Conservation (phyloP, 2,113 vertebrate species). For the Sinosuthora webbiana region DNA sequence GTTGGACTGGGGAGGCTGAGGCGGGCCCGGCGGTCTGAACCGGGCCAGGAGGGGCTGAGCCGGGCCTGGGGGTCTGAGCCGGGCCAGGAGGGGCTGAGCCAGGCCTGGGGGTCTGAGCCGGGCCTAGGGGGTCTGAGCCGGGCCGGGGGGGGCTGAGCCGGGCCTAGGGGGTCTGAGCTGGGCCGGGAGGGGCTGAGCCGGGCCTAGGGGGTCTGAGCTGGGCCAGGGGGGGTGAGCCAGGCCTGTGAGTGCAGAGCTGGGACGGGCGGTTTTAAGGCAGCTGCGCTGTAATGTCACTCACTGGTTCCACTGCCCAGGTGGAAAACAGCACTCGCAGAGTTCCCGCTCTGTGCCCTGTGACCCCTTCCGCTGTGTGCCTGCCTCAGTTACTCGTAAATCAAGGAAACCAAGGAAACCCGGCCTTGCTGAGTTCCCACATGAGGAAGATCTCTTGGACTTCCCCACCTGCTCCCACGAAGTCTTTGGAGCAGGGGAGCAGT, state of each 20-base stretch:
- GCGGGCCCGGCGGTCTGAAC: too few relatives aligned
- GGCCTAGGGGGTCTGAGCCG: too few relatives aligned
- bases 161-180: too few relatives aligned
- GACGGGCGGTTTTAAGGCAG: neutral
- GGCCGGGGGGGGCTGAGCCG: too few relatives aligned
- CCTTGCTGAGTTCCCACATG: neutral
- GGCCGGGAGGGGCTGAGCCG: too few relatives aligned
- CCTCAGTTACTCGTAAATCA: fast-evolving
- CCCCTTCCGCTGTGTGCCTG: neutral
- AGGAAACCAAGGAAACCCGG: fast-evolving
- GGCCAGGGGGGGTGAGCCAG: too few relatives aligned
- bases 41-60: too few relatives aligned
- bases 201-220: neutral
- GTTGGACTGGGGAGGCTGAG: too few relatives aligned
- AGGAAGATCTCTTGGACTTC: neutral
- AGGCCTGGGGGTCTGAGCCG: neutral
- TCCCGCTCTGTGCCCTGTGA: fast-evolving
- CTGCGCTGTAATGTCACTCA: neutral
- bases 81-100: too few relatives aligned
- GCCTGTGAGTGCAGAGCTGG: fast-evolving
- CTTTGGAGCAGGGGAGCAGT: neutral
- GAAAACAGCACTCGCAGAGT: fast-evolving
- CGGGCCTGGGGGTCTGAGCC: too few relatives aligned
- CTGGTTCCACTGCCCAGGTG: fast-evolving
- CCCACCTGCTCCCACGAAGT: neutral